Evolutionary conservation across 2,888 invertebrate genomes (phyloP).

Genomic region (Mystacides longicornis): DNA sequence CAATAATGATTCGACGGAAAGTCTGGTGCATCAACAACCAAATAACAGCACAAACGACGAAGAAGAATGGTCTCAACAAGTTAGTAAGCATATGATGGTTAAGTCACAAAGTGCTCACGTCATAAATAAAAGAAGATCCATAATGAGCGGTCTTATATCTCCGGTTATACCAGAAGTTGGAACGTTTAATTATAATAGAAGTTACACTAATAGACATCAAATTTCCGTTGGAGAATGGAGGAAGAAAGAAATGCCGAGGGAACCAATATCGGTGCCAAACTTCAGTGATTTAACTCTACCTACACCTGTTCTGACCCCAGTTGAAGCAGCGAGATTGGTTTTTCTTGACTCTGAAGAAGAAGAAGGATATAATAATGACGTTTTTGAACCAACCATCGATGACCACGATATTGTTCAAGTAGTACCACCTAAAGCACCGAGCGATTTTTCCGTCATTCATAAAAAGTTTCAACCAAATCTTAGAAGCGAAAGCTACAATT

Average conservation of each 20-base stretch:
- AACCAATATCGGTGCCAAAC: slow-evolving; percentile 69
- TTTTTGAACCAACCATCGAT: slow-evolving; percentile 33
- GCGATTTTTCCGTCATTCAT: slow-evolving; percentile 42
- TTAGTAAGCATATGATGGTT: slow-evolving; percentile 34
- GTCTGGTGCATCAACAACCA: slow-evolving; percentile 42
- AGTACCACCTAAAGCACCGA: slow-evolving; percentile 22
- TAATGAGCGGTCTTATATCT: slow-evolving; percentile 30
- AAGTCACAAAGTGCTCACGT: slow-evolving; percentile 54
- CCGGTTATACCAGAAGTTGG: slow-evolving; percentile 32
- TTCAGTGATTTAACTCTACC: slow-evolving; percentile 58
- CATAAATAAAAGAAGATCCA: slow-evolving; percentile 41
- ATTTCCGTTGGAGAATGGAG: slow-evolving; percentile 35
- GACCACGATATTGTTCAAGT: slow-evolving; percentile 27
- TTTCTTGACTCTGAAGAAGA: slow-evolving; percentile 66
- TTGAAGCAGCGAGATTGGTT: slow-evolving; percentile 60
- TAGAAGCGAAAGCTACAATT: slow-evolving; percentile 48
- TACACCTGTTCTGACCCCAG: slow-evolving; percentile 58
- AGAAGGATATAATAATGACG: slow-evolving; percentile 34
- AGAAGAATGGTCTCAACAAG: slow-evolving; percentile 30
- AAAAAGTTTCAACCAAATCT: slow-evolving; percentile 46
- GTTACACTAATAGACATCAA: slow-evolving; percentile 29
- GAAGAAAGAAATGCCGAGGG: slow-evolving; percentile 49
- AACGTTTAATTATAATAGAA: slow-evolving; percentile 19
- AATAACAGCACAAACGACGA: slow-evolving; percentile 27
- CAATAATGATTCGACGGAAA: slow-evolving; percentile 60